Evolutionary conservation across 2,888 invertebrate species (phyloP).

Genomic region (Halictus quadricinctus): DNA sequence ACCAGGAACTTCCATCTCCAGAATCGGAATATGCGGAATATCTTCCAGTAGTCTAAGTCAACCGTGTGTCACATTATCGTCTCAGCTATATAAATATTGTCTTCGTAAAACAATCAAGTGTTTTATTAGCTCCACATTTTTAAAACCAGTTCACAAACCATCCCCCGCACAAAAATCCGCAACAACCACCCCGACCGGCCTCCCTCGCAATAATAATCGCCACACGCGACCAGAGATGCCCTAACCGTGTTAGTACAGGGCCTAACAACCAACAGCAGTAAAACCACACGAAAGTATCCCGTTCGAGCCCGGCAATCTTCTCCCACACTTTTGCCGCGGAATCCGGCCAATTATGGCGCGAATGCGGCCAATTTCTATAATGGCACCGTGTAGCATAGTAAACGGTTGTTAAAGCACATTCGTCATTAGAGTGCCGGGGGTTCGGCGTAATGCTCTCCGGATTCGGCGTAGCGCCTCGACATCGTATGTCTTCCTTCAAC

Average conservation of each 20-base stretch:
- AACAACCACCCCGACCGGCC: background rate
- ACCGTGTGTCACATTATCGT: no score
- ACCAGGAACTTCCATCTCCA: background rate
- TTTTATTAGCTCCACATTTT: background rate
- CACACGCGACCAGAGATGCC: background rate
- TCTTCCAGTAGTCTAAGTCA: background rate
- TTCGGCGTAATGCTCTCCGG: conserved; percentile 52
- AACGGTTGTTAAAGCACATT: conserved; percentile 62
- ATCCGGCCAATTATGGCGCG: conserved; percentile 12
- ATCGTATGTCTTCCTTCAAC: conserved; percentile 72
- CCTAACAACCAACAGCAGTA: background rate
- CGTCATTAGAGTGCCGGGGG: conserved; percentile 61
- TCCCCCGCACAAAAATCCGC: background rate
- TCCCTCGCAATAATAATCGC: background rate
- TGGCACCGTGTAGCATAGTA: conserved; percentile 20
- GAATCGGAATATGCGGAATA: no score
- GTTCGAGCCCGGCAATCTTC: background rate
- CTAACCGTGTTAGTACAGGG: background rate
- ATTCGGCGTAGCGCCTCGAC: conserved; percentile 44
- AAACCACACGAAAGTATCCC: background rate
- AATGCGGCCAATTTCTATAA: conserved; percentile 37
- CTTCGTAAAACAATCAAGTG: no score
- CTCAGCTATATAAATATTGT: no score
- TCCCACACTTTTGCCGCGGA: background rate
- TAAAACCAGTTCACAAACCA: background rate